These are phyloP conservation scores for Cichlasoma orientale DNA, from an alignment of 2,797 vertebrate species.

Conservation along the genomic window DNA sequence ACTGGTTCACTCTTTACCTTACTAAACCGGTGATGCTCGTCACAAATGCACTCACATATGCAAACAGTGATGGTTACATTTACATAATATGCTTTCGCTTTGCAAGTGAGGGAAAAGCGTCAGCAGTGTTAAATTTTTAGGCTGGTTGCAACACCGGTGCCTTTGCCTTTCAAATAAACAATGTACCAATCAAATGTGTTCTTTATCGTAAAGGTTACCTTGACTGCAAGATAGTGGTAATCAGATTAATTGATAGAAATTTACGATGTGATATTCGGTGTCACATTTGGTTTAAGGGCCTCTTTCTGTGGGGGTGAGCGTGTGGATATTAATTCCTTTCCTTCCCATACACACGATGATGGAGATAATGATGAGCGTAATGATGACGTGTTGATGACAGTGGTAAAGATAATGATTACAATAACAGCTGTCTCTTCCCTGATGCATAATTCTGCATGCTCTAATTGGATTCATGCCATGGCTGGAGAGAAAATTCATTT, in stretches of 20 bases:
- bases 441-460: slow-evolving; percentile 41
- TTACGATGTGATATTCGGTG: slow-evolving; percentile 18
- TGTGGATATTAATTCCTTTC: neutral
- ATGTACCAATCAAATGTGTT: slow-evolving; percentile 47
- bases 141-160: slow-evolving; percentile 48
- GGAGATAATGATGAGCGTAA: slow-evolving; percentile 23
- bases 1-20: slow-evolving; percentile 32
- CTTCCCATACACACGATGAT: neutral
- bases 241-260: slow-evolving; percentile 66
- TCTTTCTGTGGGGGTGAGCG: slow-evolving; percentile 14
- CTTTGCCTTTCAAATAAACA: slow-evolving; percentile 32
- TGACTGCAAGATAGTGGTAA: slow-evolving; percentile 58
- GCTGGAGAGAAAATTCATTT: slow-evolving; percentile 37
- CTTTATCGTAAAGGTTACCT: slow-evolving; percentile 60
- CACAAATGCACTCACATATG: slow-evolving; percentile 38
- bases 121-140: slow-evolving; percentile 30
- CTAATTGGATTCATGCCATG: slow-evolving; percentile 43
- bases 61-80: slow-evolving; percentile 35
- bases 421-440: slow-evolving; percentile 57
- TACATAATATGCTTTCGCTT: slow-evolving; percentile 37
- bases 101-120: neutral
- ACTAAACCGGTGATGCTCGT: slow-evolving; percentile 9
- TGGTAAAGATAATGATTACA: slow-evolving; percentile 50
- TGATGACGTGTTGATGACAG: slow-evolving; percentile 45
- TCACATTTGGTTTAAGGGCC: neutral